Evolutionary conservation across 2,888 invertebrate genomes (phyloP).

Genomic region (Halictus ligatus): DNA sequence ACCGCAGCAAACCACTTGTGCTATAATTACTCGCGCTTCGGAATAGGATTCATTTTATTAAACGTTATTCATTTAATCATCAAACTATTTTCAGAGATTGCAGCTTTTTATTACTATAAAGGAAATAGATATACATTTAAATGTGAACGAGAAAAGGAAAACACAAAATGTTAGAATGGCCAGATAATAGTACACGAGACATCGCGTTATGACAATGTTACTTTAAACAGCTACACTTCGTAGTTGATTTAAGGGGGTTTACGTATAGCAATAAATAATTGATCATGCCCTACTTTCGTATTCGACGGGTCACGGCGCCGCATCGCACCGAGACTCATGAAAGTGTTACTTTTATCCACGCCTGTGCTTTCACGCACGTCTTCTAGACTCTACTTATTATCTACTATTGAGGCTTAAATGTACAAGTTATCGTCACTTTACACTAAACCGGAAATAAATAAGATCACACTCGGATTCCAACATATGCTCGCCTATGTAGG

Average conservation of each 20-base stretch:
- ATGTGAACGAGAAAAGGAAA: constrained; percentile 11
- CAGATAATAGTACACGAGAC: constrained; percentile 73
- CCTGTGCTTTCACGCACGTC: constrained; percentile 74
- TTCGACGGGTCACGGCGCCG: constrained; percentile 51
- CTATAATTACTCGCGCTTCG: constrained; percentile 71
- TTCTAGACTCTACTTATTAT: constrained; percentile 74
- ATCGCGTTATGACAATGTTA: constrained; percentile 72
- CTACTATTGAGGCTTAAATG: constrained; percentile 78
- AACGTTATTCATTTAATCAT: constrained; percentile 77
- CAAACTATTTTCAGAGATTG: constrained; percentile 78
- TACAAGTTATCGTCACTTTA: constrained; percentile 77
- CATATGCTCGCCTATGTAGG: neutral
- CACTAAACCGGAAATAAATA: constrained; percentile 68
- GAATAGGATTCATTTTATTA: constrained; percentile 75
- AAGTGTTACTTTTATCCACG: constrained; percentile 72
- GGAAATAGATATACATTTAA: constrained; percentile 72
- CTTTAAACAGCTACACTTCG: constrained; percentile 74
- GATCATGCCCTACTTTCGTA: constrained; percentile 76
- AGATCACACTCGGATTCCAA: neutral
- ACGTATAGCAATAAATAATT: constrained; percentile 78
- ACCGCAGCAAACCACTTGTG: constrained; percentile 62
- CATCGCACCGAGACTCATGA: constrained; percentile 53
- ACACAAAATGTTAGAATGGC: constrained; percentile 72
- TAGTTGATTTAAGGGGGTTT: constrained; percentile 76
- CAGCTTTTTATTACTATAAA: constrained; percentile 76